These are phyloP conservation scores for Polylopha cassiicola DNA, from an alignment of 2,888 invertebrate genomes.

Conservation along the genomic window DNA sequence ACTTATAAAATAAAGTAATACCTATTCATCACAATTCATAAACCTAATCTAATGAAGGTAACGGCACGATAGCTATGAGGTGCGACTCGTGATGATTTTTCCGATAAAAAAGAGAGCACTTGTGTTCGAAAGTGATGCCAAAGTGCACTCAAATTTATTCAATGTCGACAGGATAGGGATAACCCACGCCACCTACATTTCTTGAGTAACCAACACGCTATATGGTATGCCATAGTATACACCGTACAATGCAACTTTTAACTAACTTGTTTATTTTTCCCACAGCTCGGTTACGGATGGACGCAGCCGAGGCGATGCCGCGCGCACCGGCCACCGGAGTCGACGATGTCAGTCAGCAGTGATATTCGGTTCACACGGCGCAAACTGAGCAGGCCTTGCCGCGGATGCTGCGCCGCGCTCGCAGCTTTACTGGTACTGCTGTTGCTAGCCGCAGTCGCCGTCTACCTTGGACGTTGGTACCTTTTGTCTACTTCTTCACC, in stretches of 20 bases:
- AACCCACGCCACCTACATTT: no score
- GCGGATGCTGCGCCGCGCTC: conserved; percentile 91
- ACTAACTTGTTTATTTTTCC: conserved; percentile 10
- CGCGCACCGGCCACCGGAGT: conserved; percentile 79
- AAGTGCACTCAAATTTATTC: no score
- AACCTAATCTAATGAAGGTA: no score
- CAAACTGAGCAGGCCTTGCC: conserved; percentile 89
- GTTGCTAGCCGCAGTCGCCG: conserved; percentile 76
- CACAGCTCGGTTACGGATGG: conserved; percentile 67
- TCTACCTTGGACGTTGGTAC: conserved; percentile 80
- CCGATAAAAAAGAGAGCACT: no score
- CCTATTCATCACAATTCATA: no score
- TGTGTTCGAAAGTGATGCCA: no score
- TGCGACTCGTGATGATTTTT: no score
- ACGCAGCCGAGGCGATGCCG: conserved; percentile 57
- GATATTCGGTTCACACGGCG: conserved; percentile 92
- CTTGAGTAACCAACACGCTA: no score
- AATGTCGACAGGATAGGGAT: no score
- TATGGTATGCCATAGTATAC: no score
- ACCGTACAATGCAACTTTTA: no score
- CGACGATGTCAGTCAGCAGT: conserved; percentile 90
- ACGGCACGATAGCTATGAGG: no score
- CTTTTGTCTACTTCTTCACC: conserved; percentile 21
- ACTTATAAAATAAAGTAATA: neutral
- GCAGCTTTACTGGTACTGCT: conserved; percentile 89